phyloP scores from a whole-genome alignment of 2,113 vertebrate species.

The Deroptyus accipitrinus region DNA sequence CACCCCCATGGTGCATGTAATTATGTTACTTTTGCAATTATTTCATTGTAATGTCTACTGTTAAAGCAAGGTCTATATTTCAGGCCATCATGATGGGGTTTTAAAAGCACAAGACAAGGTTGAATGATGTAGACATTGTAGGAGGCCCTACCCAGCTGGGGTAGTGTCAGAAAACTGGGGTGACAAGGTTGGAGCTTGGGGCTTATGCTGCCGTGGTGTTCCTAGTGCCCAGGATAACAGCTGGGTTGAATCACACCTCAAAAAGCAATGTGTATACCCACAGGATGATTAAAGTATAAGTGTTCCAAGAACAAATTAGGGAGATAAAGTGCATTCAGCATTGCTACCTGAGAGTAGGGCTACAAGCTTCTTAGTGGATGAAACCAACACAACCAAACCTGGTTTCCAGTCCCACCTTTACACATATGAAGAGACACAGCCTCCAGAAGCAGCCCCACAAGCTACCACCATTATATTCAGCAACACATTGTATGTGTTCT shows the following conservation, averaged over 20 bases:
- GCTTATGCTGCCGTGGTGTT: background rate
- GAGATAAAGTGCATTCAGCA: background rate
- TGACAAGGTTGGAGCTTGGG: accelerated
- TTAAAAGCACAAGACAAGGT: accelerated
- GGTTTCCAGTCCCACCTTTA: background rate
- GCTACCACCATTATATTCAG: background rate
- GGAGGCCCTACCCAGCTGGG: too few species aligned
- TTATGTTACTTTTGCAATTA: accelerated
- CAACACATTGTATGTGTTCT: background rate
- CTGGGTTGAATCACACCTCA: too few species aligned
- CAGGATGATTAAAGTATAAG: background rate
- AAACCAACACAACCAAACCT: background rate
- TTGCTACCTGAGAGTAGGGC: accelerated
- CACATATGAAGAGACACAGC: background rate
- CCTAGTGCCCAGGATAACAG: too few species aligned
- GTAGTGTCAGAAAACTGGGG: accelerated
- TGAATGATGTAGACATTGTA: accelerated
- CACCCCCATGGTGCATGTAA: accelerated
- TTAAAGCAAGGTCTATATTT: background rate
- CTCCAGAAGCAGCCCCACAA: background rate
- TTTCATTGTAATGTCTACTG: accelerated
- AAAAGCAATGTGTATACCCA: background rate
- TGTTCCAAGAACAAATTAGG: background rate
- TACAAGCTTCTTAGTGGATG: background rate
- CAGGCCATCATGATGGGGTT: accelerated